These are phyloP conservation scores for Propithecus coquereli DNA, from an alignment of 2,113 vertebrate genomes.

Conservation along the genomic window DNA sequence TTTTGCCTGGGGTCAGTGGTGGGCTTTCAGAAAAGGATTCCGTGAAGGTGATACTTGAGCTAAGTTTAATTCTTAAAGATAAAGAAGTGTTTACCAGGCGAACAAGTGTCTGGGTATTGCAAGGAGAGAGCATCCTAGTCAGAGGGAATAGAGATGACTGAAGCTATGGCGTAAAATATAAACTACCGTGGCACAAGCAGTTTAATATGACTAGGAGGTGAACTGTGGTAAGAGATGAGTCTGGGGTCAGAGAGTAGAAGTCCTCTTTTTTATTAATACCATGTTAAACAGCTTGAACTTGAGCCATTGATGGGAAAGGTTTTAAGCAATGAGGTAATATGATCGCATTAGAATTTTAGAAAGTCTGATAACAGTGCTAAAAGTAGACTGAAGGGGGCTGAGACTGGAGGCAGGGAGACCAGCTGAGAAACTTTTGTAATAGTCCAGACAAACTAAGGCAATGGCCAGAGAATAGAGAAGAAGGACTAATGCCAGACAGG, in stretches of 20 bases:
- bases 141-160: slow-evolving; percentile 4
- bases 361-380: slow-evolving; percentile 21
- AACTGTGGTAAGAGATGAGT: neutral
- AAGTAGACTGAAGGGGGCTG: neutral
- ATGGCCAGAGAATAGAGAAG: neutral
- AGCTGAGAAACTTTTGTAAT: neutral
- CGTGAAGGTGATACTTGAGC: neutral
- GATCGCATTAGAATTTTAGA: neutral
- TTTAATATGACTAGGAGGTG: neutral
- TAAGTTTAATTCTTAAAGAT: slow-evolving; percentile 26
- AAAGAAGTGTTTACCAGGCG: neutral
- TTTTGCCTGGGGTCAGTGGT: neutral
- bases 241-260: neutral
- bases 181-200: neutral
- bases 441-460: neutral
- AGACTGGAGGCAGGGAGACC: neutral
- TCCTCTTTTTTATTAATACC: neutral
- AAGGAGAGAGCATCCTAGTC: neutral
- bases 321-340: slow-evolving; percentile 7
- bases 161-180: neutral
- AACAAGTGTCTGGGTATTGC: neutral
- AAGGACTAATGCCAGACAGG: neutral
- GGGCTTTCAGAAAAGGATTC: slow-evolving; percentile 29
- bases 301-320: neutral
- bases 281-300: neutral